Evolutionary conservation across 2,113 vertebrate genomes (phyloP), one percentile per base, ranked within the genome.

Genomic region (Mesoclemmys tuberculata): DNA sequence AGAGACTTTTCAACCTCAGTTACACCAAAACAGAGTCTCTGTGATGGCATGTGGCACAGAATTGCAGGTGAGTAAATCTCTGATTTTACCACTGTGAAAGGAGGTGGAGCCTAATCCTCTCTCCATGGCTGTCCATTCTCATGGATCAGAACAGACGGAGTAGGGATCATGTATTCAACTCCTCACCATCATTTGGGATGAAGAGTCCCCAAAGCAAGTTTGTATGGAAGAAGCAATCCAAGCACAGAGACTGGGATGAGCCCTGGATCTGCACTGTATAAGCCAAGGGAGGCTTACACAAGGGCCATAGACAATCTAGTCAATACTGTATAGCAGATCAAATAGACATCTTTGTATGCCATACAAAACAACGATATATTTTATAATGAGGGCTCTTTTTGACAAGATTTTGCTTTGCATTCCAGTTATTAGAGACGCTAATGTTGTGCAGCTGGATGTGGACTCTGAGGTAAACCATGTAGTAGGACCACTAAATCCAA

Each of bases 391-490:
- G 12, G 18, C 41, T 54, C 22, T 29, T 84, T 79, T 52, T 92
- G 35, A 95, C 90, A 5, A 13, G 29, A 58, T 91, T 87, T 87
- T 96, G n/a, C 44, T 92, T 96, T 95, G 83, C 82, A 41, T 96
- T 97, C 88, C 93, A 99, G 99, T 99, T 91, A 99, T 99, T 94
- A 98, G 98, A 96, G 98, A 99, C 21, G 97, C 98, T 51, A 99
- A 99, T 5, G 98, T 99, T 49, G 98, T 99, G 81, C 99, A 99
- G 96, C 94, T 99, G 96, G 98, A 99, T 46, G 99, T 99, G 64
- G 99, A 99, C 93, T 99, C 99, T 51, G 99, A 99, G 97, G 98
- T 99, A 91, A 99, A 98, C 93, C 99, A 99, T 21, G 98, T 99
- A 11, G 98, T 99, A 79, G 99, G 99, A 68, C 98, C 98, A 1